Base-by-base conservation (phyloP, 2,888 invertebrate genomes). In the Cryptops parisi region DNA sequence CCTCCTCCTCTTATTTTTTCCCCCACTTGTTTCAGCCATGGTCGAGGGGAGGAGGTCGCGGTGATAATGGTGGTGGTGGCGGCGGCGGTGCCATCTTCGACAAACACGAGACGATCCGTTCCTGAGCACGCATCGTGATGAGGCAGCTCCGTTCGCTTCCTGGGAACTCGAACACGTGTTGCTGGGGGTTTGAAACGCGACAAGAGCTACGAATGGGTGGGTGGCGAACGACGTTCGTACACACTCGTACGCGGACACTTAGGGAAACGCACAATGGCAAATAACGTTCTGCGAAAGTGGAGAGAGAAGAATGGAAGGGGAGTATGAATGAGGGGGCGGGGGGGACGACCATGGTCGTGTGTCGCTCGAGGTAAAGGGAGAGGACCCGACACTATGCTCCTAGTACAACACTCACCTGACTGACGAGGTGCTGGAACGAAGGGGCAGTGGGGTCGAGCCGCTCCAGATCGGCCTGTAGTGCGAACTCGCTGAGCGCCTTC, bases 401-500 rank as follows among this genome's bases (percentile, higher is more conserved):
- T n/a, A n/a, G n/a, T n/a, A n/a, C n/a, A 33, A 6, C 33, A 33
- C 64, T 72, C 71, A 88, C 90, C 83, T 90, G 90, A 71, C 86
- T 93, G 64, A 96, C 91, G 63, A 96, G 78, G 69, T 94, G 94
- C 69, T 94, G 94, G 72, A 93, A 96, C 61, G 93, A 90, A 15
- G 93, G 89, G 55, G 81, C 81, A 62, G 81, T 82, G 38, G 86
- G 84, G 65, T 87, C 88, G 59, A 88, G 69, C 65, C 81, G 75
- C 64, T 94, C 94, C 56, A 93, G 76, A 71, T 94, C 93, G 5
- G 90, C 86, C 69, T 93, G 91, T 62, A 93, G 79, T 58, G 93
- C 93, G 73, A 93, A 94, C 72, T 94, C 94, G 53, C 86, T 85
- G 52, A 94, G 79, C 58, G 93, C 90, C 74, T 94, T 93, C 96